phyloP scores from a whole-genome alignment of 2,113 vertebrate genomes.

The Uropsilus gracilis region DNA sequence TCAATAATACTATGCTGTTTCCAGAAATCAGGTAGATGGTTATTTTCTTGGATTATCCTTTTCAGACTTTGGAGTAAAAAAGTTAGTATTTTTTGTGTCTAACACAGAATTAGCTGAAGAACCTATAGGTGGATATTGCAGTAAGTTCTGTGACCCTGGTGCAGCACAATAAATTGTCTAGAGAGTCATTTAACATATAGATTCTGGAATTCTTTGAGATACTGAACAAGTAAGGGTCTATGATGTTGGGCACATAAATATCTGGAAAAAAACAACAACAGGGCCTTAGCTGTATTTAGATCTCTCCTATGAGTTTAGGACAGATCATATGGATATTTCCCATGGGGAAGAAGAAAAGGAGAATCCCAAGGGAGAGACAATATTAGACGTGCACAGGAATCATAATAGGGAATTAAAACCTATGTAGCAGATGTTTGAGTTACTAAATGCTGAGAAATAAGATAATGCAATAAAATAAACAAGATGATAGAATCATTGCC shows the following conservation, averaged over 20 bases:
- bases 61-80: neutral
- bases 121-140: neutral
- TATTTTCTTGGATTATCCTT: neutral
- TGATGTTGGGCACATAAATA: neutral
- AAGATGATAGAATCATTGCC: neutral
- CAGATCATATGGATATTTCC: neutral
- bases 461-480: neutral
- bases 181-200: neutral
- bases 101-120: neutral
- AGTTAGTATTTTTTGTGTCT: neutral
- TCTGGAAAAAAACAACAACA: neutral
- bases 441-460: neutral
- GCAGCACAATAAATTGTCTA: neutral
- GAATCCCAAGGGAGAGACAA: neutral
- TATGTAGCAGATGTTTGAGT: neutral
- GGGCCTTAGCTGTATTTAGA: neutral
- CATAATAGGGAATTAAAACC: neutral
- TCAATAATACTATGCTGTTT: neutral
- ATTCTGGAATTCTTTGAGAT: neutral
- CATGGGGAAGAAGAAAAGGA: neutral
- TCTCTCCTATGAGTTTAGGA: neutral
- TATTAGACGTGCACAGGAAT: neutral
- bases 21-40: neutral
- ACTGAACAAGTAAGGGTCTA: neutral
- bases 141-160: neutral